Percentiles rank a stretch among this genome's conserved stretches.
These are phyloP conservation scores for Xenus cinereus DNA, from an alignment of 2,113 vertebrate species.

Conservation along the genomic window DNA sequence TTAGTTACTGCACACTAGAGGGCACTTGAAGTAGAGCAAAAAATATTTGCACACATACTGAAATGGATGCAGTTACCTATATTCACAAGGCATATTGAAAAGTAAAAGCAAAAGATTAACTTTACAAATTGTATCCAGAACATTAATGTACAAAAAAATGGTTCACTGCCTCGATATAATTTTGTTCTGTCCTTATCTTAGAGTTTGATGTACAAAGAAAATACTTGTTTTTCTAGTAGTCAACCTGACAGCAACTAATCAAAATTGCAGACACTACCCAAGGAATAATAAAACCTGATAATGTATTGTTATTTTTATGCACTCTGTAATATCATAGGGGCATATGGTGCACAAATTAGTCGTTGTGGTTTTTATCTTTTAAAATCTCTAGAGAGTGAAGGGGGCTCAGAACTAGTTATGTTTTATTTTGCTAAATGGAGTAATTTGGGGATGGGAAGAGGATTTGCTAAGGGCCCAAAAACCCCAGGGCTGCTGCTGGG, in stretches of 20 bases:
- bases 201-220: background rate
- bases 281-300: background rate
- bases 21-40: constrained; percentile 83
- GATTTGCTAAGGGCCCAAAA: background rate
- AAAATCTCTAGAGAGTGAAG: background rate
- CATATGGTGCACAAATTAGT: background rate
- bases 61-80: background rate
- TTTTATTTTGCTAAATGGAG: background rate
- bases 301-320: background rate
- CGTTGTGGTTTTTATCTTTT: background rate
- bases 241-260: constrained; percentile 34
- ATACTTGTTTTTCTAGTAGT: background rate
- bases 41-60: constrained; percentile 17
- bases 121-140: background rate
- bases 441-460: background rate
- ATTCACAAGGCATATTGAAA: background rate
- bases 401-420: background rate
- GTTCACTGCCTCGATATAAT: background rate
- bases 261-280: constrained; percentile 8
- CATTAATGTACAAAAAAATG: background rate
- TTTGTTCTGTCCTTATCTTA: background rate
- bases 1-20: constrained; percentile 87
- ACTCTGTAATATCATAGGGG: background rate
- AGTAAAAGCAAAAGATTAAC: background rate
- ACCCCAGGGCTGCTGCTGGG: background rate